Evolutionary conservation across 2,888 invertebrate genomes (phyloP).

Genomic region (Tetramorium bicarinatum): DNA sequence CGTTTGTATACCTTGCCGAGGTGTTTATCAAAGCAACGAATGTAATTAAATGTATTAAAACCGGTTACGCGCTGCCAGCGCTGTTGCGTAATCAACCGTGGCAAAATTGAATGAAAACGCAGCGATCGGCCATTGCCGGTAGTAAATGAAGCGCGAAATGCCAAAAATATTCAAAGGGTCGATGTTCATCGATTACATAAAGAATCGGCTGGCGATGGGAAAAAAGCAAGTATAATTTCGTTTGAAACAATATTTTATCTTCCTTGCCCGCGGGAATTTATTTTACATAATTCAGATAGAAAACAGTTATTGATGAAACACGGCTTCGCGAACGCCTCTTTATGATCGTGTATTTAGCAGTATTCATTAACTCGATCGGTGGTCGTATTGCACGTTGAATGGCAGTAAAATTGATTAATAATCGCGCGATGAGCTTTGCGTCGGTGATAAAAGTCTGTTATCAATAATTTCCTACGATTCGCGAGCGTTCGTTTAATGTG

Average conservation of each 20-base stretch:
- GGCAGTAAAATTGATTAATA: slow-evolving; percentile 57
- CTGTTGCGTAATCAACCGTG: slow-evolving; percentile 64
- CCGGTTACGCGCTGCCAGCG: slow-evolving; percentile 57
- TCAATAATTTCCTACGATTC: slow-evolving; percentile 50
- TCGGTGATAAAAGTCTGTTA: slow-evolving; percentile 52
- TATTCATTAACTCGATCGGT: slow-evolving; percentile 48
- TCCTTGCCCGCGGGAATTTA: slow-evolving; percentile 26
- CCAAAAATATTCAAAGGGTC: slow-evolving; percentile 56
- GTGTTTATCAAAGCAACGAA: slow-evolving; percentile 67
- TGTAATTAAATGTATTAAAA: slow-evolving; percentile 72
- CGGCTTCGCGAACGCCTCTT: slow-evolving; percentile 28
- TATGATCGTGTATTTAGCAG: slow-evolving; percentile 48
- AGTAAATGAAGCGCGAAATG: slow-evolving; percentile 34
- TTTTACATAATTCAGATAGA: slow-evolving; percentile 44
- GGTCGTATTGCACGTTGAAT: slow-evolving; percentile 33
- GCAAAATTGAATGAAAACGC: slow-evolving; percentile 63
- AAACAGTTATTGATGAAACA: slow-evolving; percentile 37
- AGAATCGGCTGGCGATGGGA: slow-evolving; percentile 35
- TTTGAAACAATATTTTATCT: slow-evolving; percentile 46
- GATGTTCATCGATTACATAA: slow-evolving; percentile 28
- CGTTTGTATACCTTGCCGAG: slow-evolving; percentile 64
- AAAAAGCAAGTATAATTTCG: slow-evolving; percentile 50
- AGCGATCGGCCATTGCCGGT: slow-evolving; percentile 31
- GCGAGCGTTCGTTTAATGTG: slow-evolving; percentile 30
- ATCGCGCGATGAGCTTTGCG: slow-evolving; percentile 45